These are phyloP conservation scores for Dolichotis patagonum DNA, from an alignment of 2,113 vertebrate species.

Conservation along the genomic window DNA sequence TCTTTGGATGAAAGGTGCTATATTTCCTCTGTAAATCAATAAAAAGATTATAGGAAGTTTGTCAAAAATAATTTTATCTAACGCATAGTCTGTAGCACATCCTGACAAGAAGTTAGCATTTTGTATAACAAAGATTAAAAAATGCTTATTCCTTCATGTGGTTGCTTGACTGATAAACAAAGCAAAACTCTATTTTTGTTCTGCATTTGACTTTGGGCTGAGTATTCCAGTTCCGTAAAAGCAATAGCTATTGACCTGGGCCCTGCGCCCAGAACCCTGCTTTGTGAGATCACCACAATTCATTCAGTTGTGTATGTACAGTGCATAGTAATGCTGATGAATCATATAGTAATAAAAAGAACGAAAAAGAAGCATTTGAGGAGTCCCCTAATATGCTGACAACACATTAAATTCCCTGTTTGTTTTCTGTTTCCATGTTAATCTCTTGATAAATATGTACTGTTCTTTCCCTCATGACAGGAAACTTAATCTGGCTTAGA, in stretches of 20 bases:
- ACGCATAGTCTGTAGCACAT: constrained; percentile 72
- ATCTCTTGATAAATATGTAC: not conserved
- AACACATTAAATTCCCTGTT: not conserved
- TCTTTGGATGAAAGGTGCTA: constrained; percentile 79
- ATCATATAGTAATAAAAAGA: not conserved
- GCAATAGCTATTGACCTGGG: constrained; percentile 26
- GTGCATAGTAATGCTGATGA: not conserved
- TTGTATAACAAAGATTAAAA: constrained; percentile 69
- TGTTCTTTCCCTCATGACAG: constrained; percentile 32
- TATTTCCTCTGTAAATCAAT: constrained; percentile 81
- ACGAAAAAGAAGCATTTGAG: not conserved
- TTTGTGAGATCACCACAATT: constrained; percentile 38
- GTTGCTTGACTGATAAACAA: constrained; percentile 70
- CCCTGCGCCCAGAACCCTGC: not conserved
- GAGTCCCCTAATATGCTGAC: not conserved
- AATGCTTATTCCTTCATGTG: constrained; percentile 64
- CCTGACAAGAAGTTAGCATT: constrained; percentile 71
- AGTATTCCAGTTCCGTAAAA: constrained; percentile 53
- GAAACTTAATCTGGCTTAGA: constrained; percentile 17
- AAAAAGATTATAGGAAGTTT: constrained; percentile 81
- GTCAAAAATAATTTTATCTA: constrained; percentile 76
- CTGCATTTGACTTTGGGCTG: constrained; percentile 40
- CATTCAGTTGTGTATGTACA: constrained; percentile 44
- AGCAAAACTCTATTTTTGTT: constrained; percentile 55
- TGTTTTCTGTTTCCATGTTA: constrained; percentile 30